A percentile compares a stretch with the other conserved stretches of the same genome.
Evolutionary conservation across 2,888 invertebrate genomes (phyloP).

Genomic region (Anodontia alba): DNA sequence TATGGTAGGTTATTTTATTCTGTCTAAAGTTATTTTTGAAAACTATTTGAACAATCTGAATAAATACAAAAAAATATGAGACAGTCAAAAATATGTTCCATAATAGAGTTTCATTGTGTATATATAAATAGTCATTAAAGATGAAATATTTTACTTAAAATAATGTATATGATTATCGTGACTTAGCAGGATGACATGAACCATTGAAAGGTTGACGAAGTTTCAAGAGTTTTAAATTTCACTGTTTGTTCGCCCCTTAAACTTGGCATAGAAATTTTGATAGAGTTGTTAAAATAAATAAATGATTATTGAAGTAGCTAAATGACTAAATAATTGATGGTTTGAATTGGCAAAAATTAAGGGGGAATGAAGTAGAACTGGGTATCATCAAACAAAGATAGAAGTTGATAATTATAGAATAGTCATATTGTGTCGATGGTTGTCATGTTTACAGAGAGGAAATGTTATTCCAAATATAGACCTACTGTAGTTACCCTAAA

Average conservation of each 20-base stretch:
- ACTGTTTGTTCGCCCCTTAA: constrained; percentile 4
- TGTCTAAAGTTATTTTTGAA: neutral
- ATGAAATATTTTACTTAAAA: neutral
- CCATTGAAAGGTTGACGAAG: neutral
- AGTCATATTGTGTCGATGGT: neutral
- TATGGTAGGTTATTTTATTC: too few relatives aligned
- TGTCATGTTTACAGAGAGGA: too few relatives aligned
- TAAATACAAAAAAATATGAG: neutral
- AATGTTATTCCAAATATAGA: too few relatives aligned
- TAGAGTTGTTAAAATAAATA: constrained; percentile 16
- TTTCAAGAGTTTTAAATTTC: constrained; percentile 1
- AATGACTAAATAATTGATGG: constrained; percentile 14
- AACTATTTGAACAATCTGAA: neutral
- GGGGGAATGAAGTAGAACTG: neutral
- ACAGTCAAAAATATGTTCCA: neutral
- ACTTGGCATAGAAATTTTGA: constrained; percentile 8
- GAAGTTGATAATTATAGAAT: neutral
- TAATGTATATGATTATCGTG: constrained; percentile 7
- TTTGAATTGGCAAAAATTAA: constrained; percentile 7
- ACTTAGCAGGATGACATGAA: constrained; percentile 17
- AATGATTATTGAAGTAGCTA: constrained; percentile 9
- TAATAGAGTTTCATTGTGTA: neutral
- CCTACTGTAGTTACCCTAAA: too few relatives aligned
- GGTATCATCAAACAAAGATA: neutral
- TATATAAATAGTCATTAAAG: neutral